phyloP scores from a whole-genome alignment of 2,888 invertebrate species.

The Tipula confusa region DNA sequence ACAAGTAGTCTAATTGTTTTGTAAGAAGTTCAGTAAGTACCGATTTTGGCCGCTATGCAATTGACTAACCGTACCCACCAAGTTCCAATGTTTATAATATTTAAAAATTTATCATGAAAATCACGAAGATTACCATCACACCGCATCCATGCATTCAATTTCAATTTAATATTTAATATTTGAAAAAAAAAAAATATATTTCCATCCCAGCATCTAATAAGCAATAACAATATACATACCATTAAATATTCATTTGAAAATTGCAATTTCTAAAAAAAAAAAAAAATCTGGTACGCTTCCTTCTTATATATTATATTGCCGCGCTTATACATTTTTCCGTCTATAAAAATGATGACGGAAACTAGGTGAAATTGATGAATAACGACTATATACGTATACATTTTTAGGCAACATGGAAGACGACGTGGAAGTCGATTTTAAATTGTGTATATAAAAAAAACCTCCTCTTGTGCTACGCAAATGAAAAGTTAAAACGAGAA shows the following conservation, averaged over 20 bases:
- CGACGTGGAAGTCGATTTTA: not conserved
- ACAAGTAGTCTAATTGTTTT: no score
- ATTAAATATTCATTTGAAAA: not conserved
- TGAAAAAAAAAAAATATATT: not conserved
- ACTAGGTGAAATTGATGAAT: not conserved
- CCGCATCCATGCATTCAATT: not conserved
- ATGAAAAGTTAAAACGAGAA: no score
- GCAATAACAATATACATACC: not conserved
- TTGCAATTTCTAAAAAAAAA: not conserved
- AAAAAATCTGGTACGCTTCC: not conserved
- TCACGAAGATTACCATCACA: not conserved
- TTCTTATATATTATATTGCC: not conserved
- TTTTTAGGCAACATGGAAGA: not conserved
- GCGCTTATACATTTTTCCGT: not conserved
- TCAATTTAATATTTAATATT: not conserved
- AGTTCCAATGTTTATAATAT: no score
- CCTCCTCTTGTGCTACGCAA: not conserved
- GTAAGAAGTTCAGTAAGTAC: no score
- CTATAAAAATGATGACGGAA: not conserved
- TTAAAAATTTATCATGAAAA: no score
- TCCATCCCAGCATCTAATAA: not conserved
- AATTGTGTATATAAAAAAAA: not conserved
- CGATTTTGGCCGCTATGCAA: no score
- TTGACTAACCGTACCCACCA: no score
- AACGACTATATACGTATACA: not conserved